Evolutionary conservation across 2,888 invertebrate genomes (phyloP), one percentile per base, ranked within the genome.

Genomic region (Hemaris fuciformis): DNA sequence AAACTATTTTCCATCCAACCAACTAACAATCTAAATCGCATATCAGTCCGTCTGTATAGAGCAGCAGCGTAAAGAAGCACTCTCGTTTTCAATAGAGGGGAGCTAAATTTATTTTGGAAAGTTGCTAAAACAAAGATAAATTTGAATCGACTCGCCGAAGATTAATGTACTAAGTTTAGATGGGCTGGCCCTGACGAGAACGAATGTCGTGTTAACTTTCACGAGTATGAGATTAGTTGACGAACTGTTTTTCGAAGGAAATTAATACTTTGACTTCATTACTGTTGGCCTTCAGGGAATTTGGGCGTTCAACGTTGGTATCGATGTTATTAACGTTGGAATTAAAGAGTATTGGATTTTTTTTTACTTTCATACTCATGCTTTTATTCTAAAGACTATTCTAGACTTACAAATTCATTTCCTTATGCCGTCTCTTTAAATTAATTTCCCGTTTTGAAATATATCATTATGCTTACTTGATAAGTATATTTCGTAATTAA

Each of bases 111-210:
- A 83, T 83, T 82, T 81, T 73, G 66, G 74, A 76, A 83, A 85
- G 75, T 85, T 80, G 74, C 70, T 81, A 75, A 82, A 84, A 83
- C 85, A 84, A 85, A 85, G 84, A 85, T 85, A 83, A 83, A 81
- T 85, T 83, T 78, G 79, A 84, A 83, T 84, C 79, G 85, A 80
- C 80, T 80, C 66, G 61, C 59, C 48, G 59, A 77, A 86, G 85
- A 85, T 86, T 85, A 84, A 86, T 86, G 85, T 73, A 43, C 66
- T 45, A 82, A 81, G 76, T 82, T 81, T 66, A 64, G 66, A 77
- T 67, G 64, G 71, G 71, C 71, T 15, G 42, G 45, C 18, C 43
- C 27, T 71, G 73, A 71, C 73, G 68, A 62, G 63, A 62, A 70
- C 68, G 64, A 70, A 69, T 68, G 67, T 66, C 73, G 65, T 65